phyloP scores from a whole-genome alignment of 2,888 invertebrate genomes.

The Lamproptera curius region DNA sequence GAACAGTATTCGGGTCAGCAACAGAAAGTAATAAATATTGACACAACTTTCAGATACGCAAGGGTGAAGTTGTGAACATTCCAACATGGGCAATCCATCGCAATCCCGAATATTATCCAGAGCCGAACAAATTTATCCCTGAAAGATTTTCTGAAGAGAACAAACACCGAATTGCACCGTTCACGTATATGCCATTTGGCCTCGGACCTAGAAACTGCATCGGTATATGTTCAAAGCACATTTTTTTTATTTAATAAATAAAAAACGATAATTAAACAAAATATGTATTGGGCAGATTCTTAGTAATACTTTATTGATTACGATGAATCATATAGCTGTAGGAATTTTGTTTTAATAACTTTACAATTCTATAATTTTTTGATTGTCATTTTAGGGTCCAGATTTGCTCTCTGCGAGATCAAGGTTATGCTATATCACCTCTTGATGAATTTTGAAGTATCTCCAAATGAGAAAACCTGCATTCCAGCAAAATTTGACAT shows the following conservation, averaged over 20 bases:
- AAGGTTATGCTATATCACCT: conserved; percentile 53
- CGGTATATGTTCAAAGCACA: conserved; percentile 42
- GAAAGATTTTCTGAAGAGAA: conserved; percentile 78
- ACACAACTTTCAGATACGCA: conserved; percentile 33
- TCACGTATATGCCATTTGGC: conserved; percentile 74
- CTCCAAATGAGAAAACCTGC: conserved; percentile 40
- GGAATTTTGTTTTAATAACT: no score
- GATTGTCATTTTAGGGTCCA: conserved; percentile 41
- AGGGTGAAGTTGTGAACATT: conserved; percentile 47
- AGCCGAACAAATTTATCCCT: conserved; percentile 78
- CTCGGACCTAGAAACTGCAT: conserved; percentile 81
- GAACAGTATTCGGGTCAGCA: conserved; percentile 9
- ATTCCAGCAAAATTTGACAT: conserved; percentile 35
- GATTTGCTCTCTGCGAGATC: conserved; percentile 55
- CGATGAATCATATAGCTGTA: no score
- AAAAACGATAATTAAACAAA: no score
- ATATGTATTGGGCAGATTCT: no score
- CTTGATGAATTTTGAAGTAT: conserved; percentile 40
- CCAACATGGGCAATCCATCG: conserved; percentile 65
- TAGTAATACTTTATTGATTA: no score
- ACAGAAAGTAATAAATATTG: neutral
- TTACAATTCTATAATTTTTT: no score
- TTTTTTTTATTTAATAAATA: neutral
- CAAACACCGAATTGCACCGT: conserved; percentile 52
- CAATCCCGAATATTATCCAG: conserved; percentile 70